Percentiles rank a stretch among this genome's conserved stretches.
These are phyloP conservation scores for Gila robusta DNA, from an alignment of 2,797 vertebrate species.

Conservation along the genomic window DNA sequence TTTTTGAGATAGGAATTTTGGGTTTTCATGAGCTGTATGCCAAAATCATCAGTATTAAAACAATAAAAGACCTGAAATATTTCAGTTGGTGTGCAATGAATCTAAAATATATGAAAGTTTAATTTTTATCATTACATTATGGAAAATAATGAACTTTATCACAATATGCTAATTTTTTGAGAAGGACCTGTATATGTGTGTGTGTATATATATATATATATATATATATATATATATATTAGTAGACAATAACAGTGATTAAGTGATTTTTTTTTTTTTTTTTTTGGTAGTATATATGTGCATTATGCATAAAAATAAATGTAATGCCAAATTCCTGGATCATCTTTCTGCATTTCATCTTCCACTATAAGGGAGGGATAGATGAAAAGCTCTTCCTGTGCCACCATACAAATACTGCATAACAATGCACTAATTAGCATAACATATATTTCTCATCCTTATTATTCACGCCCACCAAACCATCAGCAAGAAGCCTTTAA, in stretches of 20 bases:
- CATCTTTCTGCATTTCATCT: constrained; percentile 48
- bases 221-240: no score
- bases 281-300: background rate
- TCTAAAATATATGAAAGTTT: no score
- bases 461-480: constrained; percentile 18
- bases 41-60: no score
- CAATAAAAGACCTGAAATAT: no score
- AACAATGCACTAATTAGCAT: constrained; percentile 63
- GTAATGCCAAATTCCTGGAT: constrained; percentile 45
- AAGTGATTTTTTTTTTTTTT: background rate
- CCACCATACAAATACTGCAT: constrained; percentile 53
- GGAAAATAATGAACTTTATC: no score
- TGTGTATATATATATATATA: rapidly evolving
- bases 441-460: constrained; percentile 47
- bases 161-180: no score
- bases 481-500: constrained; percentile 26
- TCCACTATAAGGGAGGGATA: background rate
- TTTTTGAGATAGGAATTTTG: no score
- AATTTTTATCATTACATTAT: no score
- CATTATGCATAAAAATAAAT: background rate
- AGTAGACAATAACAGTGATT: no score
- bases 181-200: no score
- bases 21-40: no score
- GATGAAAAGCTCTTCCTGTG: constrained; percentile 32
- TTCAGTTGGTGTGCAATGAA: no score